Conservation (phyloP, 2,888 invertebrate species). For the Coelogynopora nodosa region DNA sequence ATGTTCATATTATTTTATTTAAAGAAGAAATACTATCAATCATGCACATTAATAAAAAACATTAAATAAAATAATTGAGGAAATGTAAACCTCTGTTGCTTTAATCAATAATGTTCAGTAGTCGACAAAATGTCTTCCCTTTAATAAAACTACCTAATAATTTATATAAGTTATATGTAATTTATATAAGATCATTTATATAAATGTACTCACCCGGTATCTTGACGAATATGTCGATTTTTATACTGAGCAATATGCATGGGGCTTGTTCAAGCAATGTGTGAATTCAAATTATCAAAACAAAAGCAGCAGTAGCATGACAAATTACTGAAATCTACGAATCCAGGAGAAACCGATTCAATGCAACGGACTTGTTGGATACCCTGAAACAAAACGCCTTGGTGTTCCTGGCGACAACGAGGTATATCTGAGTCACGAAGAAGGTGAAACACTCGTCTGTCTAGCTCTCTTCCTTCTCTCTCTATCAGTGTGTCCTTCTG, state of each 20-base stretch:
- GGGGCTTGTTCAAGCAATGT: not conserved
- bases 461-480: not conserved
- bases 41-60: not conserved
- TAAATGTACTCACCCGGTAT: not conserved
- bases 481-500: conserved; percentile 1
- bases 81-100: not conserved
- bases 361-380: conserved; percentile 12
- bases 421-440: conserved; percentile 21
- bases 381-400: conserved; percentile 4
- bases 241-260: not conserved
- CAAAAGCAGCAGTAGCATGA: not conserved
- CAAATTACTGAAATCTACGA: not conserved
- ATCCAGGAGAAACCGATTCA: conserved; percentile 25
- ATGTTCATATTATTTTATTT: not conserved
- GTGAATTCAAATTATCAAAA: not conserved
- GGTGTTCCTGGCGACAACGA: conserved; percentile 20
- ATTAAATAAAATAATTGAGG: not conserved
- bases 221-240: not conserved
- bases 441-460: conserved; percentile 24
- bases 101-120: too few relatives aligned
- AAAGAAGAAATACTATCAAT: not conserved
- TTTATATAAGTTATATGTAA: not conserved
- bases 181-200: too few relatives aligned
- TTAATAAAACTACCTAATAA: not conserved
- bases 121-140: not conserved